phyloP scores from a whole-genome alignment of 1,140 invertebrate species.

The Trichonephila clavata region DNA sequence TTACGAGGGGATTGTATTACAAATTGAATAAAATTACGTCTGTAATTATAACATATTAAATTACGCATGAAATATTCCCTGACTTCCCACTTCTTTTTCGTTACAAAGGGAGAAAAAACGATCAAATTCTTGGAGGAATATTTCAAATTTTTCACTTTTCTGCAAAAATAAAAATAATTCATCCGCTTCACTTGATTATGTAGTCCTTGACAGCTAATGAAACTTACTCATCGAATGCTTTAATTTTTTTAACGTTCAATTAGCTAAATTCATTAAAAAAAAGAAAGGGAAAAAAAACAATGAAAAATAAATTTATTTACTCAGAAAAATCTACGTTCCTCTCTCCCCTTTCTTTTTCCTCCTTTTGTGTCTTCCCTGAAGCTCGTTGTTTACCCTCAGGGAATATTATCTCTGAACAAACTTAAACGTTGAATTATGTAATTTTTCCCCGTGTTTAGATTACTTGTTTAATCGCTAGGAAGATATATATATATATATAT shows the following conservation, averaged over 20 bases:
- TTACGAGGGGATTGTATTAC: too few species aligned
- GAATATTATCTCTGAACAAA: slow-evolving; percentile 3
- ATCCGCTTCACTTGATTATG: not conserved
- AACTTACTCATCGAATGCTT: not conserved
- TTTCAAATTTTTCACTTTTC: too few species aligned
- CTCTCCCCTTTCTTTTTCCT: not conserved
- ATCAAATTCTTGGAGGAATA: too few species aligned
- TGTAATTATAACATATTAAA: too few species aligned
- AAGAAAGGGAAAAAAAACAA: not conserved
- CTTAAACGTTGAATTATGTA: slow-evolving; percentile 5
- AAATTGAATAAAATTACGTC: too few species aligned
- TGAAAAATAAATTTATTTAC: not conserved
- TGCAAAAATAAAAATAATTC: not conserved
- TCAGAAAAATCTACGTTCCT: not conserved
- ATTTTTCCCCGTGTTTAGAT: slow-evolving; percentile 23
- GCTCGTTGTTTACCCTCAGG: slow-evolving; percentile 2
- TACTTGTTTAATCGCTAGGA: slow-evolving; percentile 38
- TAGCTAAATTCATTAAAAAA: not conserved
- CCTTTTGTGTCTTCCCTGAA: not conserved
- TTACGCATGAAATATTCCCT: too few species aligned
- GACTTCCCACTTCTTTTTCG: too few species aligned
- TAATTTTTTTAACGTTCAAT: not conserved
- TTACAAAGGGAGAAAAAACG: too few species aligned
- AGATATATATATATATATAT: too few species aligned
- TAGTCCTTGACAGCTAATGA: not conserved